Evolutionary conservation across 2,113 vertebrate species (phyloP), one percentile per base, ranked within the genome.

Genomic region (Oryzias javanicus): DNA sequence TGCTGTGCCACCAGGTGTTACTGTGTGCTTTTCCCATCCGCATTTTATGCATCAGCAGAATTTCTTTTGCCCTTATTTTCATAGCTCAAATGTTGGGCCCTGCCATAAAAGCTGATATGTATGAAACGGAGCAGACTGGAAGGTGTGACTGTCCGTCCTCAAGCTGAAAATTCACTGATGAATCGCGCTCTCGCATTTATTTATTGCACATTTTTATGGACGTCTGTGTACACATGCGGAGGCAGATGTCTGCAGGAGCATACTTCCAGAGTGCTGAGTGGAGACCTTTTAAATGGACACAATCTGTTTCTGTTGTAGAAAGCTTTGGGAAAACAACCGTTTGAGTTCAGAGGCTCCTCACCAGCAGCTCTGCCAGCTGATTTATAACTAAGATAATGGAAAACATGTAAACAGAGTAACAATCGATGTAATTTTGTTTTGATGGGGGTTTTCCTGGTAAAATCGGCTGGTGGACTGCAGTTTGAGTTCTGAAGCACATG

Each of bases 1-100:
- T 79, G 77, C 79, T 79, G 65, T 80, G 75, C 82, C 82, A 86
- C 85, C 83, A 88, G 86, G 84, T 86, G 85, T 82, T 81, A 76
- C 73, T 83, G 78, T 88, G 86, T 88, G 83, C 70, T 81, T 86
- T 90, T 88, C 78, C 79, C 85, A 84, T 86, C 80, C 86, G 82
- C 82, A 80, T 86, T 83, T 85, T 84, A 88, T 86, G 82, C 85
- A 87, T 88, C 89, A 89, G 88, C 86, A 86, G 76, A 88, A 85
- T 86, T 85, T 76, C 4, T 62, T 83, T 79, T 78, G 74, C 81
- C 80, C 80, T 86, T 80, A 78, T 82, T 79, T 87, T 84, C 78
- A 81, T 82, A 67, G 84, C 72, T 70, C 65, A 54, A 71, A 85
- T 78, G 72, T 55, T 76, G 54, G 49, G 70, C 78, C 35, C 20